phyloP scores from a whole-genome alignment of 2,113 vertebrate genomes.

The Chaetura pelagica region DNA sequence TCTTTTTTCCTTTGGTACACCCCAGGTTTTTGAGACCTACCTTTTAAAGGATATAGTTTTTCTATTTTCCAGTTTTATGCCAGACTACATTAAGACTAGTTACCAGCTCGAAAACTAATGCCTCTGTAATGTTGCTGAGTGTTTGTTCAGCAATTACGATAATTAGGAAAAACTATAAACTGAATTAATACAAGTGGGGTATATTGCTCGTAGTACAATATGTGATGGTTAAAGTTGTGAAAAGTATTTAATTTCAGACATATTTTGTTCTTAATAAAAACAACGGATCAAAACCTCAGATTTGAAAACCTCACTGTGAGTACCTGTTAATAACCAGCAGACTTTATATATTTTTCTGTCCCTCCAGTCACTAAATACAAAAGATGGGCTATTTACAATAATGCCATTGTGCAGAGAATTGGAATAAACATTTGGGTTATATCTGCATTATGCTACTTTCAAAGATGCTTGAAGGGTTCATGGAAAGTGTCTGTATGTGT shows the following conservation, averaged over 20 bases:
- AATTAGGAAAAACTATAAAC: neutral
- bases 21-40: neutral
- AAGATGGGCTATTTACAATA: neutral
- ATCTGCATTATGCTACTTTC: neutral
- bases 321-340: neutral
- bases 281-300: neutral
- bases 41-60: neutral
- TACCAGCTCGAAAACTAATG: neutral
- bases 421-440: neutral
- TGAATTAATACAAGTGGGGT: neutral
- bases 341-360: neutral
- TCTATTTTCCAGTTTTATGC: neutral
- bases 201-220: neutral
- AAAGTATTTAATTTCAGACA: neutral
- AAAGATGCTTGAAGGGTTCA: neutral
- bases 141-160: neutral
- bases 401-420: neutral
- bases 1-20: fast-evolving
- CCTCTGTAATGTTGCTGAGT: neutral
- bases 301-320: neutral
- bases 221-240: neutral
- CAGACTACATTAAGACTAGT: neutral
- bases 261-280: neutral
- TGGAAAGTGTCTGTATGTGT: neutral
- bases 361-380: neutral